Evolutionary conservation across 2,888 invertebrate species (phyloP).

Genomic region (Eristalis pertinax): DNA sequence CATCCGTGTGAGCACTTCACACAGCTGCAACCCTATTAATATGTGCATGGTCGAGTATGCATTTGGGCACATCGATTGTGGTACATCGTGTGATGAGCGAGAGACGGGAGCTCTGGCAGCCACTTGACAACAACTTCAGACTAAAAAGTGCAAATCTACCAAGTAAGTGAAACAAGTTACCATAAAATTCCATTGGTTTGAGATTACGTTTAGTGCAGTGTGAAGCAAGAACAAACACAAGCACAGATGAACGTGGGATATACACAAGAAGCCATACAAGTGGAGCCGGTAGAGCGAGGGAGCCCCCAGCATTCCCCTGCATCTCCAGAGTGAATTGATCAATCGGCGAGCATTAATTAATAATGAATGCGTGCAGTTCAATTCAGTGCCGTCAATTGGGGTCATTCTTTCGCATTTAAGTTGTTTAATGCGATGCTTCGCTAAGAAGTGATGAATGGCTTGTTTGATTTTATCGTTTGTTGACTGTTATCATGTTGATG

Average conservation of each 20-base stretch:
- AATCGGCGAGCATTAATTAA: conserved; percentile 13
- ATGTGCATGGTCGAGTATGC: background rate
- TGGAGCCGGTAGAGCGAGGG: background rate
- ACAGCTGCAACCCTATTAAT: background rate
- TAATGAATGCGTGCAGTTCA: conserved; percentile 5
- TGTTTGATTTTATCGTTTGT: background rate
- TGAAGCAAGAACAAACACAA: background rate
- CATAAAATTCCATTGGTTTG: conserved; percentile 18
- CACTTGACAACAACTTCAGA: conserved; percentile 22
- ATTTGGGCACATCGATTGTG: conserved; percentile 11
- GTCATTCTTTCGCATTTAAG: conserved; percentile 10
- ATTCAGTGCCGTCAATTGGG: conserved; percentile 8
- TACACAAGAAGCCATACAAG: background rate
- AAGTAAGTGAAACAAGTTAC: conserved; percentile 36
- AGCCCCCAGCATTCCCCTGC: background rate
- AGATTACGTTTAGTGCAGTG: conserved; percentile 1
- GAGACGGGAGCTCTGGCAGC: background rate
- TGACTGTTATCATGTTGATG: background rate
- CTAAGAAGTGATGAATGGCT: background rate
- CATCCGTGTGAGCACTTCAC: background rate
- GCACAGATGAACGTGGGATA: background rate
- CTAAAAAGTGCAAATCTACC: conserved; percentile 39
- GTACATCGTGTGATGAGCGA: background rate
- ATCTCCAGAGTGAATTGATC: background rate
- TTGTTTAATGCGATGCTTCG: background rate